These are phyloP conservation scores for Tethya wilhelma DNA, from an alignment of 37 sponge, comb jelly and placozoan genomes.

Conservation along the genomic window DNA sequence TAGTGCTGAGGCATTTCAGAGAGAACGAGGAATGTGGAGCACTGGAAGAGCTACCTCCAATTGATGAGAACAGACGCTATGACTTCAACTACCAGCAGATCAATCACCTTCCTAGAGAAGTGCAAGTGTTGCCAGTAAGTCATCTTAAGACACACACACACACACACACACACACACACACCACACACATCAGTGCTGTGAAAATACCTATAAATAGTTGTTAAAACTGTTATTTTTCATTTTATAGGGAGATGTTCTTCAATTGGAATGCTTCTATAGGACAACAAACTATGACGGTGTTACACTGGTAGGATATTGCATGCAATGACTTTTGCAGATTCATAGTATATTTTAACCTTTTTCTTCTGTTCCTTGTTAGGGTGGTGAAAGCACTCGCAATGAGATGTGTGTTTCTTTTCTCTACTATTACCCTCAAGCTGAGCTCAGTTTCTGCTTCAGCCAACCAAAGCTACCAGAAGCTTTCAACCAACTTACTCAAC, in stretches of 20 bases:
- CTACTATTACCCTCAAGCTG: slow-evolving; percentile 29
- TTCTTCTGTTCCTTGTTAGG: slow-evolving; percentile 19
- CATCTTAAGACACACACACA: neutral
- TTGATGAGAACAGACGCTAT: slow-evolving; percentile 54
- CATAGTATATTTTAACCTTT: neutral
- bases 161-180: neutral
- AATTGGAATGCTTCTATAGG: slow-evolving; percentile 3
- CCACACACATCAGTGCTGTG: too few relatives aligned
- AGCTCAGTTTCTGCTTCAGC: neutral
- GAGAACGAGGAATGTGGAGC: slow-evolving; percentile 13
- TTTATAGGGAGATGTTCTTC: slow-evolving; percentile 1
- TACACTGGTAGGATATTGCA: slow-evolving; percentile 14
- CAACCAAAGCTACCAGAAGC: neutral
- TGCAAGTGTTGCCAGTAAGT: slow-evolving; percentile 26
- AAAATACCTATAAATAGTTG: too few relatives aligned
- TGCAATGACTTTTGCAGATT: neutral
- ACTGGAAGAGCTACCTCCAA: slow-evolving; percentile 26
- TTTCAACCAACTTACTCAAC: neutral
- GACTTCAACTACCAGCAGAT: slow-evolving; percentile 67
- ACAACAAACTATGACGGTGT: neutral
- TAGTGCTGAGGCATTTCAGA: slow-evolving; percentile 6
- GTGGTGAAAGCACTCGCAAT: slow-evolving; percentile 43
- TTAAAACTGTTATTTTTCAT: neutral
- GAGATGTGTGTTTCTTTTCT: slow-evolving; percentile 47
- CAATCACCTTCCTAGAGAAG: neutral